Evolutionary conservation across 1,140 invertebrate genomes (phyloP), one percentile per base, ranked within the genome.

Genomic region (Trichogramma pretiosum): DNA sequence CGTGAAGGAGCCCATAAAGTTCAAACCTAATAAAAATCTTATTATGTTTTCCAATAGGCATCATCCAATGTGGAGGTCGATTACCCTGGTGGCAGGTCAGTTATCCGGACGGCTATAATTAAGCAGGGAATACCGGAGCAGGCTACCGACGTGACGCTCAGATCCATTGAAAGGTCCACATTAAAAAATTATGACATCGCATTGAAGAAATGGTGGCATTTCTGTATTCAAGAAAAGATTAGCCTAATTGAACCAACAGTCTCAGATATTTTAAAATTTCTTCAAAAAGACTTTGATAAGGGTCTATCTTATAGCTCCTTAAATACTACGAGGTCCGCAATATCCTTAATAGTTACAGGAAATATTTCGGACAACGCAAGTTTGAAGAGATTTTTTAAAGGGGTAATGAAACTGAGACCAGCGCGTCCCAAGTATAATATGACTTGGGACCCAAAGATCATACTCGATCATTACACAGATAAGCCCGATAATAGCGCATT

Each of bases 41-140:
- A n/a, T n/a, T 24, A 8, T 9, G 44, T 44, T 21, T 2, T 35
- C 43, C 47, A 49, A 30, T 19, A 26, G 22, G 0, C 26, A 21
- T n/a, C 47, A 49, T 23, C 39, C 47, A 3, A 32, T 43, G 3
- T 43, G 40, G n/a, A 18, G n/a, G n/a, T n/a, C n/a, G n/a, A n/a
- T n/a, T n/a, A n/a, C n/a, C n/a, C n/a, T n/a, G n/a, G n/a, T n/a
- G 17, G 33, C 34, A 11, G 44, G 30, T 14, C 4, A 17, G 5
- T 24, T 37, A 36, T 46, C 44, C 3, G 44, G 44, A 5, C 13
- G 14, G 33, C 33, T 5, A 9, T 34, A 14, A 34, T n/a, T 11
- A 14, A 34, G 5, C 33, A 34, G n/a, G 17, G 17, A 9, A 34
- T 34, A 9, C 2, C 8, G 5, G 5, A 5, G 17, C 5, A 11